Conservation (phyloP, 2,888 invertebrate genomes). For the Acanthoscelides obtectus region DNA sequence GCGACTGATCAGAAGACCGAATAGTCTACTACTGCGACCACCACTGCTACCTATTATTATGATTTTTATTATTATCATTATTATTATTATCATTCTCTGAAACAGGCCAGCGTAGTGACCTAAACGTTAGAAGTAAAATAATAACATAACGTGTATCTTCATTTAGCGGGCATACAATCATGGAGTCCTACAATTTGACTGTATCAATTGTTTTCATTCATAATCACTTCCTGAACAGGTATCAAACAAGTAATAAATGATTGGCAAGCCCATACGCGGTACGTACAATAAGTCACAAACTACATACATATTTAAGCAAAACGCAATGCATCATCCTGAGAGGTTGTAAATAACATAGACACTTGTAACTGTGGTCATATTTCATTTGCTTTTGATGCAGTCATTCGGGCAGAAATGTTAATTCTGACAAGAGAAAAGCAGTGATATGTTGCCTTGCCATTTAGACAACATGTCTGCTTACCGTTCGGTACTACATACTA, state of each 20-base stretch:
- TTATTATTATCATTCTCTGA: no score
- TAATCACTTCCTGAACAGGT: neutral
- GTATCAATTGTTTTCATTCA: neutral
- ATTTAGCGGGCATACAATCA: no score
- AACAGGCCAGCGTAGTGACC: no score
- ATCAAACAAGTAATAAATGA: neutral
- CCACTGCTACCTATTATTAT: no score
- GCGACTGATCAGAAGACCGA: no score
- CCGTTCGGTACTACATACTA: neutral
- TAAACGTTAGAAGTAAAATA: no score
- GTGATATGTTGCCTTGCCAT: neutral
- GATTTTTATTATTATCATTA: no score
- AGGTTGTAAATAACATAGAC: neutral
- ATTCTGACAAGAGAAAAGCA: neutral
- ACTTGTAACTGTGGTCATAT: neutral
- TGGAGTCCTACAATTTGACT: neutral
- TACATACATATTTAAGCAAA: neutral
- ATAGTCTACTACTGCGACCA: no score
- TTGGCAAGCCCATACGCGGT: neutral
- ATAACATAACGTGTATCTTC: no score
- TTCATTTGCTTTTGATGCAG: neutral
- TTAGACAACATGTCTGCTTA: neutral
- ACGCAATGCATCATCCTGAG: neutral
- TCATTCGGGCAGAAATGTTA: neutral
- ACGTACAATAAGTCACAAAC: neutral